Percentiles rank a stretch among this genome's conserved stretches.
Conservation (phyloP, 2,888 invertebrate species). For the Tenthredo scrophulariae region DNA sequence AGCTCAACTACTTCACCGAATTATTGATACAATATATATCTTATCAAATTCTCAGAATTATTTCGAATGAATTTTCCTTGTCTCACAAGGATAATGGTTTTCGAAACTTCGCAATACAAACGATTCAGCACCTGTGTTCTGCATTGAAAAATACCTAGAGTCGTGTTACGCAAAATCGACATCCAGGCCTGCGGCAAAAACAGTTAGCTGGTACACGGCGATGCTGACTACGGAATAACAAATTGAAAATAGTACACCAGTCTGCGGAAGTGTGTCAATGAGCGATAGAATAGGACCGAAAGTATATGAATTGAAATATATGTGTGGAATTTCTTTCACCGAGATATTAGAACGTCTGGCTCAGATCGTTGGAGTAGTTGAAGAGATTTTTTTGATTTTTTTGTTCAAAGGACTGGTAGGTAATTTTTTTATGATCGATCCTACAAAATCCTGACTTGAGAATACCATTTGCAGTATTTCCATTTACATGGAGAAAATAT, state of each 20-base stretch:
- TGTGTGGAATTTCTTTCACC: neutral
- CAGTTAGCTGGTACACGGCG: neutral
- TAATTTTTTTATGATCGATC: neutral
- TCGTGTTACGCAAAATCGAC: neutral
- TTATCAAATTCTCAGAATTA: neutral
- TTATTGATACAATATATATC: neutral
- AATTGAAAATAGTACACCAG: neutral
- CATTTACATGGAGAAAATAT: conserved; percentile 13
- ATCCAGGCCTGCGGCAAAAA: neutral
- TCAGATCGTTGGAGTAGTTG: neutral
- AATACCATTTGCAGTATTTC: conserved; percentile 14
- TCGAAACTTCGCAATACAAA: neutral
- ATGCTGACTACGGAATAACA: conserved; percentile 15
- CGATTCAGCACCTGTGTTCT: neutral
- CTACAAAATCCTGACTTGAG: neutral
- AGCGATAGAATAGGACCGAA: neutral
- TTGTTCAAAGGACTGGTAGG: neutral
- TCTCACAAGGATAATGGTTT: neutral
- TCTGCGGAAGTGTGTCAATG: neutral
- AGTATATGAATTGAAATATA: neutral
- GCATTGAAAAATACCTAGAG: neutral
- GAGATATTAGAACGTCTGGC: neutral
- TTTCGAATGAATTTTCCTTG: neutral
- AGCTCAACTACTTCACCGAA: neutral
- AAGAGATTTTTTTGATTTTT: neutral